A percentile compares a stretch with the other conserved stretches of the same genome.
These are phyloP conservation scores for Drosophila mercatorum DNA, from an alignment of 2,888 invertebrate species.

Conservation along the genomic window DNA sequence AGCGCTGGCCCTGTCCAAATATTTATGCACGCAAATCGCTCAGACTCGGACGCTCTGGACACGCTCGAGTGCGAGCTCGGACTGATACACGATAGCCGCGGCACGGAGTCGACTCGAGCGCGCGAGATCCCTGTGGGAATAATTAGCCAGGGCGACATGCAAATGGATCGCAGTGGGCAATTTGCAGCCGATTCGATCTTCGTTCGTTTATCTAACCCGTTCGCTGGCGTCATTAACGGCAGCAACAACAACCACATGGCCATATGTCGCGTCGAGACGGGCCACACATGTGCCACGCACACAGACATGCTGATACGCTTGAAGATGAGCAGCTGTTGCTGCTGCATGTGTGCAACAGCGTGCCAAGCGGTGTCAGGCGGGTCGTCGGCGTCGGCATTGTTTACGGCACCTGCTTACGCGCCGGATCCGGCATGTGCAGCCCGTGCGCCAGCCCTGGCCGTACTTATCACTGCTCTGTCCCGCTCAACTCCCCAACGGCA, in stretches of 20 bases:
- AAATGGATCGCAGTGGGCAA: conserved; percentile 40
- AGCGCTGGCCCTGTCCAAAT: conserved; percentile 59
- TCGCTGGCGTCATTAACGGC: conserved; percentile 62
- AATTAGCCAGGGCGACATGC: conserved; percentile 49
- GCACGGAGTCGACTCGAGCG: conserved; percentile 12
- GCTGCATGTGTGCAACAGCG: conserved; percentile 36
- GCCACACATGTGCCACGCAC: conserved; percentile 49
- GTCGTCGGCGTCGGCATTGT: conserved; percentile 12
- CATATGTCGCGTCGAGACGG: conserved; percentile 38
- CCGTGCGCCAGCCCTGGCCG: not conserved
- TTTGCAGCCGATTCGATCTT: conserved; percentile 40
- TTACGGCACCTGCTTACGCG: conserved; percentile 44
- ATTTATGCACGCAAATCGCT: conserved; percentile 54
- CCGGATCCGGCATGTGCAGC: conserved; percentile 6
- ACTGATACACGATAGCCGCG: conserved; percentile 38
- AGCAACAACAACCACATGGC: conserved; percentile 25
- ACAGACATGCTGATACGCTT: not conserved
- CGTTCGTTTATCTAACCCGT: conserved; percentile 48
- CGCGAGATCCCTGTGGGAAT: conserved; percentile 61
- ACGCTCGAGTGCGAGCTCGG: conserved; percentile 35
- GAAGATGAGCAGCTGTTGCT: conserved; percentile 6
- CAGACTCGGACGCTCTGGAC: conserved; percentile 18
- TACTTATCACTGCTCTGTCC: conserved; percentile 3
- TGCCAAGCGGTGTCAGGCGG: conserved; percentile 83
- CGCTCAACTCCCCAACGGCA: conserved; percentile 23